Base-by-base conservation (phyloP, 2,113 vertebrate genomes). In the Loxodonta africana region DNA sequence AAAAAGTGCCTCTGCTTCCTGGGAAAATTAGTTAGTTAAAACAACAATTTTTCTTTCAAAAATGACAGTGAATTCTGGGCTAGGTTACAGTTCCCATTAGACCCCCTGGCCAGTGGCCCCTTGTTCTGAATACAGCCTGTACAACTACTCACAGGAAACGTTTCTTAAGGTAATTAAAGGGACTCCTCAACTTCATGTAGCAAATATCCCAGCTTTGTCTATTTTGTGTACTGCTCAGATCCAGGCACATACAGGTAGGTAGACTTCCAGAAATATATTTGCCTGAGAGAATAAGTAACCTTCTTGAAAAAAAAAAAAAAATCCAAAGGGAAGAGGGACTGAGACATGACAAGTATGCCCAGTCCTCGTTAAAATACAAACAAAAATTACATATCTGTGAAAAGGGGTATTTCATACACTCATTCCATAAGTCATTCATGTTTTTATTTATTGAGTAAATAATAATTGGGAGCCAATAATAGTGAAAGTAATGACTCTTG, bases 21-120 rank as follows among this genome's bases (percentile, higher is more conserved):
- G 44, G 57, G 65, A 93, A 90, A 86, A 90, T 57, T 86, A 73
- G 71, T 90, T 90, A 85, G 41, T 62, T 73, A 93, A 96, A 93
- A 81, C 80, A 33, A 53, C 41, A 85, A 57, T 93, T 80, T 26
- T 85, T 80, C 44, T 51, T 90, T 62, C 53, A 51, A 85, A 85
- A 90, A 81, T 53, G 71, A 85, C 33, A 80, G 62, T 53, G 78
- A 21, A 73, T 73, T 25, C 46, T 80, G 53, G 25, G 46, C 81
- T 73, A 63, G 73, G 85, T 90, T 93, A 62, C 18, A 23, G 60
- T 7, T 60, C 60, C 60, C 60, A 23, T 63, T 90, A 81, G 33
- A 37, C 74, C 28, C 1, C 5, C 80, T 85, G 86, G 73, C 44
- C 73, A 51, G 41, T 80, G 15, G n/a, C 41, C 26, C 51, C 26